Evolutionary conservation across 2,113 vertebrate genomes (phyloP).

Genomic region (Zapus hudsonius): DNA sequence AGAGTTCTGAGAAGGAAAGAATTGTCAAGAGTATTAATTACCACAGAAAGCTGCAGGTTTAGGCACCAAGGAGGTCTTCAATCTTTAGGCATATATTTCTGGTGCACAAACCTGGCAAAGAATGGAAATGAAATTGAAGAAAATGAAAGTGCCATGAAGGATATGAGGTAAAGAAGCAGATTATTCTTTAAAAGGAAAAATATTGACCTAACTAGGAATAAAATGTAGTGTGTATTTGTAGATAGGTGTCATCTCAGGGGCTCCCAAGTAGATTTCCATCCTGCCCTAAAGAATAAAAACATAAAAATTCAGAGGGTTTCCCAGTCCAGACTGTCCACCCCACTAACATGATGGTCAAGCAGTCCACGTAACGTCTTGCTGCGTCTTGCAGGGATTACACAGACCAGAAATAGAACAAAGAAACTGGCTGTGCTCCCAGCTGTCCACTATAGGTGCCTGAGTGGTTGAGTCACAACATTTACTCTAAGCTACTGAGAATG

Average conservation of each 20-base stretch:
- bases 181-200: slow-evolving; percentile 27
- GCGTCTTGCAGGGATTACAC: slow-evolving; percentile 7
- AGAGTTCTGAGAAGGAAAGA: not conserved
- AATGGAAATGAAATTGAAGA: slow-evolving; percentile 36
- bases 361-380: not conserved
- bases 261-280: not conserved
- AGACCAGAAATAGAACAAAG: not conserved
- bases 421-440: not conserved
- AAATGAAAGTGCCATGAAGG: not conserved
- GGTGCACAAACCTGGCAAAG: not conserved
- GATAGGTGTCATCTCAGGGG: not conserved
- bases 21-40: not conserved
- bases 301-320: slow-evolving; percentile 5
- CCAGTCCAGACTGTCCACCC: not conserved
- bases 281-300: not conserved
- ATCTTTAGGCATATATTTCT: slow-evolving; percentile 27
- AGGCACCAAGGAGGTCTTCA: not conserved
- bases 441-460: not conserved
- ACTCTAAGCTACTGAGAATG: not conserved
- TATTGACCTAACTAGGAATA: slow-evolving; percentile 10
- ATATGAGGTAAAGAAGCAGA: slow-evolving; percentile 25
- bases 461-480: not conserved
- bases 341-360: not conserved
- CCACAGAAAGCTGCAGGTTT: not conserved
- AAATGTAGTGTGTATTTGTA: not conserved